phyloP scores from a whole-genome alignment of 1,140 invertebrate genomes.

The Telenomus remus region DNA sequence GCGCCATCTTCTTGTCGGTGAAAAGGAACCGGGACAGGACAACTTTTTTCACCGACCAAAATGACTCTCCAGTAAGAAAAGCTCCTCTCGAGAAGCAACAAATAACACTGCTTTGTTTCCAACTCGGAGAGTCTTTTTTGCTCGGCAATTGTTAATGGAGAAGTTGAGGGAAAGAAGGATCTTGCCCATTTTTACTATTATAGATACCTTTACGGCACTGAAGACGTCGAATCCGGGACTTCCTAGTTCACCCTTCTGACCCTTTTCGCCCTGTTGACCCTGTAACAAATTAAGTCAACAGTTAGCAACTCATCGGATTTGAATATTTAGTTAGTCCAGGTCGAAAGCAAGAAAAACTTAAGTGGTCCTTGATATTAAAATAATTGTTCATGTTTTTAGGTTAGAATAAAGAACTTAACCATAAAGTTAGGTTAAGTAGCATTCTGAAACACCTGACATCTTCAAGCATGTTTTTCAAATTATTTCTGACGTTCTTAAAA shows the following conservation, averaged over 20 bases:
- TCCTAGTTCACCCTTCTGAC: conserved; percentile 89
- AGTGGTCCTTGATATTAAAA: too few relatives aligned
- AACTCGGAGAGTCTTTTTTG: too few relatives aligned
- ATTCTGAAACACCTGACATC: too few relatives aligned
- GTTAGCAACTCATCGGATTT: background rate
- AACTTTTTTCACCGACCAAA: conserved; percentile 11
- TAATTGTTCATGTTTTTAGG: too few relatives aligned
- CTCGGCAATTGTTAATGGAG: conserved; percentile 31
- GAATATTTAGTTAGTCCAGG: background rate
- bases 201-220: conserved; percentile 90
- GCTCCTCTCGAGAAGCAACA: conserved; percentile 9
- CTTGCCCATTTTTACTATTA: conserved; percentile 43
- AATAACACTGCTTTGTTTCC: background rate
- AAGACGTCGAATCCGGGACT: conserved; percentile 92
- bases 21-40: background rate
- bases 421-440: too few relatives aligned
- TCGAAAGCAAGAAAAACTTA: background rate
- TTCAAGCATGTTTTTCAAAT: too few relatives aligned
- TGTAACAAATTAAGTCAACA: conserved; percentile 68
- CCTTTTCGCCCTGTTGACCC: conserved; percentile 91
- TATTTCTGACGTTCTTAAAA: too few relatives aligned
- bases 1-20: conserved; percentile 20
- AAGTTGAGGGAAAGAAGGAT: conserved; percentile 25
- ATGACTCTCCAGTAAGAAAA: conserved; percentile 11
- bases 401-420: too few relatives aligned